A percentile compares a stretch with the other conserved stretches of the same genome.
These are phyloP conservation scores for Corythoichthys haematopterus DNA, from an alignment of 2,113 vertebrate species.

Conservation along the genomic window DNA sequence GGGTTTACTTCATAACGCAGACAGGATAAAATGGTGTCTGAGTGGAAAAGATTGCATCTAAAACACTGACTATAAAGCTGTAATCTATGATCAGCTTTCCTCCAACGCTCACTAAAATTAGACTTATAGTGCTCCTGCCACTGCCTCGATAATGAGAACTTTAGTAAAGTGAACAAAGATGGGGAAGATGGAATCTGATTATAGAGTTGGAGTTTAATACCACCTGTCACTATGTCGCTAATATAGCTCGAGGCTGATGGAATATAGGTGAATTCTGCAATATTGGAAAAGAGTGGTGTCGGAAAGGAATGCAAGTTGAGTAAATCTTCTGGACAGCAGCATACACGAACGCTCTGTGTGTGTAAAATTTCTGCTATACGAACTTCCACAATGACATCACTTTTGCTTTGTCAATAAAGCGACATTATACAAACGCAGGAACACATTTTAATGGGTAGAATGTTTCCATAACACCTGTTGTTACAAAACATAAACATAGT, in stretches of 20 bases:
- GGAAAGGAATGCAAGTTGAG: slow-evolving; percentile 39
- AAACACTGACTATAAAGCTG: slow-evolving; percentile 62
- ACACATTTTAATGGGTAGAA: background rate
- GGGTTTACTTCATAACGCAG: slow-evolving; percentile 65
- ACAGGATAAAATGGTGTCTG: slow-evolving; percentile 29
- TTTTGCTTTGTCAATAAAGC: background rate
- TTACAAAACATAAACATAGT: background rate
- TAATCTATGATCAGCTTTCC: slow-evolving; percentile 40
- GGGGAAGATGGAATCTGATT: slow-evolving; percentile 54
- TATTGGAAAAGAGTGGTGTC: slow-evolving; percentile 44
- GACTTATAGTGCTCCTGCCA: slow-evolving; percentile 43
- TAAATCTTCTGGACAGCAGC: slow-evolving; percentile 50
- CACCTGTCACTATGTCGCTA: slow-evolving; percentile 54
- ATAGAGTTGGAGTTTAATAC: slow-evolving; percentile 60
- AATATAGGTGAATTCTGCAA: slow-evolving; percentile 38
- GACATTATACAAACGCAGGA: background rate
- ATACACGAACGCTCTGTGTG: slow-evolving; percentile 25
- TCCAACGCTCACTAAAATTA: slow-evolving; percentile 58
- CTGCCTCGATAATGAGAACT: slow-evolving; percentile 59
- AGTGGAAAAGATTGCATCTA: slow-evolving; percentile 55
- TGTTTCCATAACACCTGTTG: background rate
- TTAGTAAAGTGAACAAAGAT: slow-evolving; percentile 62
- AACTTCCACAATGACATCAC: background rate
- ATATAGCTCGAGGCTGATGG: slow-evolving; percentile 51
- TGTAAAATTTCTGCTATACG: slow-evolving; percentile 26